phyloP scores from a whole-genome alignment of 2,797 vertebrate species.

The Falco biarmicus region DNA sequence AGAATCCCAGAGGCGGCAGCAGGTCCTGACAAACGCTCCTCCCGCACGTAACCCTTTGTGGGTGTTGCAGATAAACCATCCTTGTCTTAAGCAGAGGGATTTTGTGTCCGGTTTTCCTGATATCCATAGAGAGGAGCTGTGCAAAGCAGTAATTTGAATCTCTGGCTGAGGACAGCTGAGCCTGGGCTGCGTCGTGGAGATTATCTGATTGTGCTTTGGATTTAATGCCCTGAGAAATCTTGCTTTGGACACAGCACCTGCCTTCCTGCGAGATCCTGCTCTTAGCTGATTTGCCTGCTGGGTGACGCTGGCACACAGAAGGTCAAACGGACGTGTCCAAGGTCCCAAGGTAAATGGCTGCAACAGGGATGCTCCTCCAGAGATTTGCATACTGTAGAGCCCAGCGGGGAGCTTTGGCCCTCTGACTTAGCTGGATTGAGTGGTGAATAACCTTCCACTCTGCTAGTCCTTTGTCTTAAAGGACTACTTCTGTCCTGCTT shows the following conservation, averaged over 20 bases:
- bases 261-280: neutral
- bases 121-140: neutral
- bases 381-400: neutral
- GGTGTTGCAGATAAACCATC: neutral
- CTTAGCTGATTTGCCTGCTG: neutral
- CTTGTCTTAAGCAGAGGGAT: neutral
- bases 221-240: conserved; percentile 16
- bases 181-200: neutral
- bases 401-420: neutral
- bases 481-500: neutral
- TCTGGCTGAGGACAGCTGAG: neutral
- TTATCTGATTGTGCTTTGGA: conserved; percentile 6
- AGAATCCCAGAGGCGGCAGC: conserved; percentile 10
- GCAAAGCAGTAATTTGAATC: neutral
- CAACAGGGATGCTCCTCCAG: neutral
- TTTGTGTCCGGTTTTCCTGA: neutral
- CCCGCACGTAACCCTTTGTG: neutral
- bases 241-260: neutral
- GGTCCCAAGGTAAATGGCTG: neutral
- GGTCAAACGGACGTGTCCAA: accelerated
- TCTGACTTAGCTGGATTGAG: neutral
- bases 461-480: neutral
- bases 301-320: neutral
- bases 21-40: neutral
- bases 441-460: neutral